Conservation (phyloP, 1,140 invertebrate genomes). For the Calycopis cecrops region DNA sequence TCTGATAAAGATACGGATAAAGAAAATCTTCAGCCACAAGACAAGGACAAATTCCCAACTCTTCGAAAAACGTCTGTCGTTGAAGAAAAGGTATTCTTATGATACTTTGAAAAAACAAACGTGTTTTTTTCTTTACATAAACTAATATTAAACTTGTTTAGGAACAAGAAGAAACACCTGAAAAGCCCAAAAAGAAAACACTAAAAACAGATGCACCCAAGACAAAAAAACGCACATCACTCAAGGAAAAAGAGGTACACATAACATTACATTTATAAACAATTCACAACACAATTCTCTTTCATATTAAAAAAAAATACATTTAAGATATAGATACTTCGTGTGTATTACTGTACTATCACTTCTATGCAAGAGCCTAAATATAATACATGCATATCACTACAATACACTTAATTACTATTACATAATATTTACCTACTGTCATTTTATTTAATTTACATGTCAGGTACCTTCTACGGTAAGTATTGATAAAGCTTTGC, state of each 20-base stretch:
- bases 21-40: constrained; percentile 63
- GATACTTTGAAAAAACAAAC: background rate
- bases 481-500: background rate
- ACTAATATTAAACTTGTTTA: constrained; percentile 25
- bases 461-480: background rate
- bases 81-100: constrained; percentile 60
- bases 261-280: background rate
- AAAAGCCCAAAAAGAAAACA: constrained; percentile 64
- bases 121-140: background rate
- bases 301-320: background rate
- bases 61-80: constrained; percentile 55
- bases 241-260: constrained; percentile 62
- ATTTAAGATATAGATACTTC: too few relatives aligned
- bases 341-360: too few relatives aligned
- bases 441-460: background rate
- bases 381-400: too few relatives aligned
- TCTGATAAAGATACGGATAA: constrained; percentile 62
- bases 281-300: background rate
- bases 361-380: too few relatives aligned
- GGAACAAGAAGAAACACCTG: constrained; percentile 61
- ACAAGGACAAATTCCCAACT: constrained; percentile 51
- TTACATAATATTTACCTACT: background rate
- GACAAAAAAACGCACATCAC: constrained; percentile 61
- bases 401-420: too few relatives aligned
- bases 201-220: constrained; percentile 57